Conservation (phyloP, 1,140 invertebrate genomes). For the Cydia strobilella region DNA sequence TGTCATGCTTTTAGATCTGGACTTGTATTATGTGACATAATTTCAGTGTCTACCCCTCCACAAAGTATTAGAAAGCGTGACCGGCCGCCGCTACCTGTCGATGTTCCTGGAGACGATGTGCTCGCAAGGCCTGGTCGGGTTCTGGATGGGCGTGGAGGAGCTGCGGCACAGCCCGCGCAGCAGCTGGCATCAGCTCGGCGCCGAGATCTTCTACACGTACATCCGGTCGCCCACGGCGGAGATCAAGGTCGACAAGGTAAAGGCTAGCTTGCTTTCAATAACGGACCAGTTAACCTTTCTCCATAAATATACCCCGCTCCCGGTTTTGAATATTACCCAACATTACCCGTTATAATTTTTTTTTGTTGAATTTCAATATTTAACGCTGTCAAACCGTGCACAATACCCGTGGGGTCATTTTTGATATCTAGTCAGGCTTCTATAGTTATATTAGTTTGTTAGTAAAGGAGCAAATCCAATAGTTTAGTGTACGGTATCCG, state of each 20-base stretch:
- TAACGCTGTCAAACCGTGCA: too few species aligned
- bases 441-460: too few species aligned
- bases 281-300: too few species aligned
- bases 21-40: background rate
- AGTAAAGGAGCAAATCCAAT: too few species aligned
- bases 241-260: conserved; percentile 88
- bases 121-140: conserved; percentile 89
- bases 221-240: conserved; percentile 88
- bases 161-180: conserved; percentile 86
- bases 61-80: conserved; percentile 85
- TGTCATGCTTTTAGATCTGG: background rate
- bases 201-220: conserved; percentile 94
- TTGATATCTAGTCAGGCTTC: too few species aligned
- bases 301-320: too few species aligned
- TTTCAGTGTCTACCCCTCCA: conserved; percentile 82
- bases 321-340: too few species aligned
- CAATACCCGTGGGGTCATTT: too few species aligned
- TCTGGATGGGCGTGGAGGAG: conserved; percentile 94
- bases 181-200: conserved; percentile 92
- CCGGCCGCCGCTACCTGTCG: conserved; percentile 87
- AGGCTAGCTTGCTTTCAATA: too few species aligned
- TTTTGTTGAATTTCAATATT: too few species aligned
- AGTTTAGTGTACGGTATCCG: too few species aligned
- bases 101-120: conserved; percentile 91
- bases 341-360: too few species aligned